Conservation (phyloP, 1,140 invertebrate species). For the Nasonia vitripennis region DNA sequence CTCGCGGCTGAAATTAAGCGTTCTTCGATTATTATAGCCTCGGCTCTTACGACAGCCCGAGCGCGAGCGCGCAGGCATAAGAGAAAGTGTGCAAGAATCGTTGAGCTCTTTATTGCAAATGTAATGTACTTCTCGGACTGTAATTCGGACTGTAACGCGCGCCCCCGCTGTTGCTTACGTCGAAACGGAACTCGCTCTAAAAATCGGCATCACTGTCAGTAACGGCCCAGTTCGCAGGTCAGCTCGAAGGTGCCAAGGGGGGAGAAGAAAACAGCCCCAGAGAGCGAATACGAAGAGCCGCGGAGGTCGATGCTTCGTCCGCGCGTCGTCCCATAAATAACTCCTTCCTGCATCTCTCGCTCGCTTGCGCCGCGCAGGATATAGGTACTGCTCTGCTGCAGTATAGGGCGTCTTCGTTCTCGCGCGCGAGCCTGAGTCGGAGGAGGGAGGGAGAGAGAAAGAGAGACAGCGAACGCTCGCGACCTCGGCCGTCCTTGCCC, state of each 20-base stretch:
- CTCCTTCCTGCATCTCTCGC: conserved; percentile 32
- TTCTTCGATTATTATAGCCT: conserved; percentile 43
- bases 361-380: conserved; percentile 40
- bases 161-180: background rate
- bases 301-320: conserved; percentile 42
- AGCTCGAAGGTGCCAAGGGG: no score
- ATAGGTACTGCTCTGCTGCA: no score
- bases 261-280: background rate
- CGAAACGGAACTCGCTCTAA: conserved; percentile 28
- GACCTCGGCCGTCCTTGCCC: conserved; percentile 75
- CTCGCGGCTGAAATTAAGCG: conserved; percentile 40
- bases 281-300: no score
- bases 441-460: background rate
- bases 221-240: no score
- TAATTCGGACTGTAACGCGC: no score
- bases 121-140: conserved; percentile 40
- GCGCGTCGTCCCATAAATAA: conserved; percentile 41
- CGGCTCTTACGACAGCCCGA: conserved; percentile 17
- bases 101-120: conserved; percentile 49
- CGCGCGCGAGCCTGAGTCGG: background rate
- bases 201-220: background rate
- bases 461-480: conserved; percentile 30
- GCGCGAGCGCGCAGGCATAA: background rate
- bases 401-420: background rate
- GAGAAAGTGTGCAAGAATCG: conserved; percentile 41